Conservation (phyloP, 2,113 vertebrate genomes). For the Calidris pugnax region DNA sequence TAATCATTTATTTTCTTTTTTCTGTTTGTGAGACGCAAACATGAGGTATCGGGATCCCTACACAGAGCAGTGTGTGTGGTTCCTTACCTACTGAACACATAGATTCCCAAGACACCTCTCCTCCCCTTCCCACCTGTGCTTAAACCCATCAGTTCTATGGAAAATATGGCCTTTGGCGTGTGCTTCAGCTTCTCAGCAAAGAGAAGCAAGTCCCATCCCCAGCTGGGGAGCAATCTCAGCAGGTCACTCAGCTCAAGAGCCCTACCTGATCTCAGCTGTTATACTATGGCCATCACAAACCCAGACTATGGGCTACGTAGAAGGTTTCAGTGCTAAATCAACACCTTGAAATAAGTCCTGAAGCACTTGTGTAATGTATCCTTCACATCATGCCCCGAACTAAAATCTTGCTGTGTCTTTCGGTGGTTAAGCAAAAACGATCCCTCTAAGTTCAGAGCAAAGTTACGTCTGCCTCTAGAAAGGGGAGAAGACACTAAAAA, state of each 20-base stretch:
- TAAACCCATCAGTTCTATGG: neutral
- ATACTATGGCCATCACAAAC: neutral
- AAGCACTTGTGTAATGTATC: neutral
- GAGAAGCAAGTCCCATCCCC: neutral
- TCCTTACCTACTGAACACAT: neutral
- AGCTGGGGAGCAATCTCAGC: neutral
- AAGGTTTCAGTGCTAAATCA: neutral
- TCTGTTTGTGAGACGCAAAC: neutral
- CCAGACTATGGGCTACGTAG: rapidly evolving
- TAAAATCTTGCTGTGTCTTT: neutral
- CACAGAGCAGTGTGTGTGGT: neutral
- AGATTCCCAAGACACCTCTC: neutral
- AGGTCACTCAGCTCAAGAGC: neutral
- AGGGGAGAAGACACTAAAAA: neutral
- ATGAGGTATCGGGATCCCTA: neutral
- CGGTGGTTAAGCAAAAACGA: neutral
- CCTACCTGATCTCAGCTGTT: neutral
- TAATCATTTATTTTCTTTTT: neutral
- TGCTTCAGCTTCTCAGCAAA: neutral
- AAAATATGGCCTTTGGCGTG: neutral
- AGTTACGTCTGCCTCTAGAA: neutral
- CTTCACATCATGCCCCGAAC: neutral
- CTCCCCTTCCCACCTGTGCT: neutral
- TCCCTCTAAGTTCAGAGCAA: neutral
- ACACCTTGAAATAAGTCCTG: neutral